These are phyloP conservation scores for Eurytoma californica DNA, from an alignment of 2,888 invertebrate genomes.

Conservation along the genomic window DNA sequence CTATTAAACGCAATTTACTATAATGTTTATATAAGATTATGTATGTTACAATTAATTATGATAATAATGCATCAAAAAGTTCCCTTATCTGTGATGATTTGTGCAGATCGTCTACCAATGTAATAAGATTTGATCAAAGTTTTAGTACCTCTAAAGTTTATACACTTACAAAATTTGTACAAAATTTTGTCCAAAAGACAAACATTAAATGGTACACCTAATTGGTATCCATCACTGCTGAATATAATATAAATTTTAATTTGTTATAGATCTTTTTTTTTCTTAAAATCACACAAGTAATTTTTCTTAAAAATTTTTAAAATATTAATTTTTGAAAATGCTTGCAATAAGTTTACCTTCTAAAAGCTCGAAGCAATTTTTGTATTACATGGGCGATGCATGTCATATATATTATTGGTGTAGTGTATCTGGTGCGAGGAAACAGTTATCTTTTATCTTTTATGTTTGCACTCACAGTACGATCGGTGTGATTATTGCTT, in stretches of 20 bases:
- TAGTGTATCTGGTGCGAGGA: conserved; percentile 43
- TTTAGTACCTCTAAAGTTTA: conserved; percentile 38
- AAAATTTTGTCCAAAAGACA: conserved; percentile 49
- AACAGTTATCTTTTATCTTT: conserved; percentile 32
- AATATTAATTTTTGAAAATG: conserved; percentile 13
- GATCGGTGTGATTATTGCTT: conserved; percentile 28
- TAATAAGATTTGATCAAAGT: conserved; percentile 48
- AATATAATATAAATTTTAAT: conserved; percentile 45
- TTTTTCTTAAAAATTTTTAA: conserved; percentile 34
- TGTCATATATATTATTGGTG: conserved; percentile 37
- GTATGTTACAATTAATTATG: conserved; percentile 38
- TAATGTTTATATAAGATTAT: conserved; percentile 32
- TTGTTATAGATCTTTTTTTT: conserved; percentile 34
- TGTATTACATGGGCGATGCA: conserved; percentile 29
- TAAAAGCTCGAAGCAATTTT: conserved; percentile 52
- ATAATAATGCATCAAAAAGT: conserved; percentile 39
- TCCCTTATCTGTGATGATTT: conserved; percentile 38
- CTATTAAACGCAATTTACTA: conserved; percentile 36
- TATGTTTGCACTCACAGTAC: conserved; percentile 41
- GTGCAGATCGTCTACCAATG: conserved; percentile 43
- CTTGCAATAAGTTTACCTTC: conserved; percentile 38
- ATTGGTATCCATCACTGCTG: conserved; percentile 10
- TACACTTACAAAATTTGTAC: conserved; percentile 56
- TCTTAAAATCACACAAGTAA: conserved; percentile 36
- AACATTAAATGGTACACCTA: conserved; percentile 21